A percentile compares a stretch with the other conserved stretches of the same genome.
Conservation (phyloP, 2,888 invertebrate genomes). For the Sphaeridia pumilis region DNA sequence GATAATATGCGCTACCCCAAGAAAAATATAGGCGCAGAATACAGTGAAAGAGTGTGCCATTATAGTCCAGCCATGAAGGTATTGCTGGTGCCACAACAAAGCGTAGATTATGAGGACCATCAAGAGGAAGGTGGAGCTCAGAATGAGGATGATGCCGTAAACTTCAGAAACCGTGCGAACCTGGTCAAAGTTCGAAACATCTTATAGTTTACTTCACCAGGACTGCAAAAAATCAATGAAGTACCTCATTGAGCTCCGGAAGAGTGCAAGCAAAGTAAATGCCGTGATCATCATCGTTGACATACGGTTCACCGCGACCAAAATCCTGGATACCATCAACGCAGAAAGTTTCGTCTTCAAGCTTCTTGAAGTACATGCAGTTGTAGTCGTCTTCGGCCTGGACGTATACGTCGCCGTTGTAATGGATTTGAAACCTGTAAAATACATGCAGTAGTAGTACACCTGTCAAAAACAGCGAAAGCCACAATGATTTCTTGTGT, state of each 20-base stretch:
- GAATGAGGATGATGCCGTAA: conserved; percentile 9
- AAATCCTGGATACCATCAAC: conserved; percentile 10
- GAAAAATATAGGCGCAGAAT: conserved; percentile 13
- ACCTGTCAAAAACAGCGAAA: no score
- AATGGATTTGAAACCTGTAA: conserved; percentile 1
- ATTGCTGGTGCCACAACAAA: conserved; percentile 4
- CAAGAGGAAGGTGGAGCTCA: conserved; percentile 6
- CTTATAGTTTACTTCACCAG: no score
- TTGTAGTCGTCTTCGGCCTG: conserved; percentile 5
- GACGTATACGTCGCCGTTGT: conserved; percentile 1
- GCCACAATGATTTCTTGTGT: no score
- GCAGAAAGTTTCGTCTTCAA: neutral
- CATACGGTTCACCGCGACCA: neutral
- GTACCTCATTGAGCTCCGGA: neutral
- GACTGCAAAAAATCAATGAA: no score
- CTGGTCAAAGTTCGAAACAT: no score
- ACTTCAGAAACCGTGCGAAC: neutral
- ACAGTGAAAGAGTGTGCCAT: conserved; percentile 10
- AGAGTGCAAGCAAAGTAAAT: conserved; percentile 5
- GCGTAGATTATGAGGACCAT: conserved; percentile 6
- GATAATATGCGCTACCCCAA: conserved; percentile 11
- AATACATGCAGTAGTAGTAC: no score
- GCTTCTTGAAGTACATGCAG: conserved; percentile 2
- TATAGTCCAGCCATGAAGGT: conserved; percentile 14
- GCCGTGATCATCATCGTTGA: conserved; percentile 4